These are phyloP conservation scores for Calephelis perditalis DNA, from an alignment of 2,888 invertebrate species.

Conservation along the genomic window DNA sequence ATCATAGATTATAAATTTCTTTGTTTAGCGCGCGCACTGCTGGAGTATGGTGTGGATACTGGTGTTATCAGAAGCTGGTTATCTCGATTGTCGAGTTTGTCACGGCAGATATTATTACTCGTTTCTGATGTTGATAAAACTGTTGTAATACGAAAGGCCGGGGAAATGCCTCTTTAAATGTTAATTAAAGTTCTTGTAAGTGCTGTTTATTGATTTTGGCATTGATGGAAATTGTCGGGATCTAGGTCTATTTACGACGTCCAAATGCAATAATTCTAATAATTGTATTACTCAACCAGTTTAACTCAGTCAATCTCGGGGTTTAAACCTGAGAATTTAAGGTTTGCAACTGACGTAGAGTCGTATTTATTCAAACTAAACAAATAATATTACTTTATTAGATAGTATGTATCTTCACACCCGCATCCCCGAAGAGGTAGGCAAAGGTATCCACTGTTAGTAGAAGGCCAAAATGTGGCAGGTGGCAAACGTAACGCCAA, in stretches of 20 bases:
- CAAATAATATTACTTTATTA: no score
- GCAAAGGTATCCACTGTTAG: no score
- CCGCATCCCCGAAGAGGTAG: no score
- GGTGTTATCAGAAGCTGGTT: constrained; percentile 66
- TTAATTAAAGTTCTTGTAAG: not conserved
- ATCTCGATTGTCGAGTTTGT: constrained; percentile 61
- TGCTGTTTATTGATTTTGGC: constrained; percentile 1
- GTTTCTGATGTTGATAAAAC: constrained; percentile 60
- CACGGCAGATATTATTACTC: constrained; percentile 68
- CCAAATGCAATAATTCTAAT: no score
- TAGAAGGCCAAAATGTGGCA: no score
- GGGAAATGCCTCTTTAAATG: constrained; percentile 26
- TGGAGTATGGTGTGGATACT: constrained; percentile 55
- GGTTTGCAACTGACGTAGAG: constrained; percentile 14
- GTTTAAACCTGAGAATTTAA: constrained; percentile 12
- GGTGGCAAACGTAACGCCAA: no score
- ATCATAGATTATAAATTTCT: constrained; percentile 20
- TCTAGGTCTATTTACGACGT: no score
- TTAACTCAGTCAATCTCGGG: not conserved
- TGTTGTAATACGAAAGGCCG: constrained; percentile 24
- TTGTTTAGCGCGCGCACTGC: constrained; percentile 50
- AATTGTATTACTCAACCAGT: no score
- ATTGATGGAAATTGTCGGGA: no score
- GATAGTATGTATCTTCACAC: no score
- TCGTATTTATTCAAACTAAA: no score